These are phyloP conservation scores for Athetis lepigone DNA, from an alignment of 2,888 invertebrate genomes.

Conservation along the genomic window DNA sequence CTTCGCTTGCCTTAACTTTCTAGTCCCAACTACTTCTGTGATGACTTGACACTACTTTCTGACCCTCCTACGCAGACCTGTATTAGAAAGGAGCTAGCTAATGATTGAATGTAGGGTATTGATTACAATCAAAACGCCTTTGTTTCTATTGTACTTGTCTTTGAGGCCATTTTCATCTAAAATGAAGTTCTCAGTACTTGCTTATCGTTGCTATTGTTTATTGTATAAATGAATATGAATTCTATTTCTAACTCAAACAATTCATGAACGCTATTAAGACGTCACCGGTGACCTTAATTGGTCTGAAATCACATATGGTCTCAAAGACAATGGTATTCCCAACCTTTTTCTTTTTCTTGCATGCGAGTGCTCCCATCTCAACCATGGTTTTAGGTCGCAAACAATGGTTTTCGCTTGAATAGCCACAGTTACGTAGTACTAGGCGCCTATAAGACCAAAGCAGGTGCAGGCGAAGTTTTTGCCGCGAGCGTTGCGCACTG, in stretches of 20 bases:
- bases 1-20: conserved; percentile 45
- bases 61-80: conserved; percentile 65
- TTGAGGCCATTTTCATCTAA: conserved; percentile 47
- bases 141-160: conserved; percentile 62
- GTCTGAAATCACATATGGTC: conserved; percentile 41
- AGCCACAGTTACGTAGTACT: conserved; percentile 69
- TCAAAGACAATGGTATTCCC: conserved; percentile 44
- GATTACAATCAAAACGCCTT: conserved; percentile 66
- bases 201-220: conserved; percentile 52
- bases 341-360: conserved; percentile 57
- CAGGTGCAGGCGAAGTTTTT: conserved; percentile 80
- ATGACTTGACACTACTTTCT: conserved; percentile 58
- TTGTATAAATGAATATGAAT: conserved; percentile 35
- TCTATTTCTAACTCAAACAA: conserved; percentile 30
- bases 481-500: conserved; percentile 82
- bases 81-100: conserved; percentile 66
- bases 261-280: conserved; percentile 38
- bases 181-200: conserved; percentile 42
- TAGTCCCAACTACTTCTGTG: conserved; percentile 37
- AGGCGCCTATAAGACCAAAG: conserved; percentile 71
- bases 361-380: conserved; percentile 51
- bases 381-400: conserved; percentile 73
- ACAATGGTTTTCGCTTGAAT: conserved; percentile 75
- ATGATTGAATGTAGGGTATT: conserved; percentile 63
- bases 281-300: conserved; percentile 52